Evolutionary conservation across 2,888 invertebrate species (phyloP).

Genomic region (Stenurella melanura): DNA sequence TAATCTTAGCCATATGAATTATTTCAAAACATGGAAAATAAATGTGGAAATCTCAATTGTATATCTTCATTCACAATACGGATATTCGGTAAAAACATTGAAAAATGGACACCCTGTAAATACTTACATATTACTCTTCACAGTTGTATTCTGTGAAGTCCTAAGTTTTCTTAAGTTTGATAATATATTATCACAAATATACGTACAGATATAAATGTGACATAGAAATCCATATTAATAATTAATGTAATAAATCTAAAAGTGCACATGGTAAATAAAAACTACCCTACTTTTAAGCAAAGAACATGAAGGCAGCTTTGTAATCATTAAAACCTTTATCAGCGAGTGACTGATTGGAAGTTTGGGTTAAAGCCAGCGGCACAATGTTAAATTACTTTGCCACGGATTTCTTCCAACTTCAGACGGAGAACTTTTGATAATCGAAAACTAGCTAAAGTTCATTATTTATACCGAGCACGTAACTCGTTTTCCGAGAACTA

Average conservation of each 20-base stretch:
- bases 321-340: conserved; percentile 41
- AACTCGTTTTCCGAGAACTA: conserved; percentile 40
- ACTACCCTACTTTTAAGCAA: conserved; percentile 10
- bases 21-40: too few species aligned
- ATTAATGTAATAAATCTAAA: not conserved
- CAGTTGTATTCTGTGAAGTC: too few species aligned
- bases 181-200: too few species aligned
- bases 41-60: too few species aligned
- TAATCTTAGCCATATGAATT: too few species aligned
- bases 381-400: conserved; percentile 41
- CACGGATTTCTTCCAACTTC: conserved; percentile 41
- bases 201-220: not conserved
- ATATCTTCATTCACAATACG: too few species aligned
- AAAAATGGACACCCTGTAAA: too few species aligned
- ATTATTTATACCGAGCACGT: conserved; percentile 52
- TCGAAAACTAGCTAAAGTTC: conserved; percentile 53
- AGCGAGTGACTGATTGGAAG: conserved; percentile 41
- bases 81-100: too few species aligned
- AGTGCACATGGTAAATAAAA: conserved; percentile 16
- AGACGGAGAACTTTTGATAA: conserved; percentile 52
- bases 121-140: too few species aligned
- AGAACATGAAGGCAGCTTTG: conserved; percentile 40
- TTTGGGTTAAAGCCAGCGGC: conserved; percentile 30
- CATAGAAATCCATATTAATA: not conserved
- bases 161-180: too few species aligned